Evolutionary conservation across 2,888 invertebrate genomes (phyloP).

Genomic region (Brachylomia viminalis): DNA sequence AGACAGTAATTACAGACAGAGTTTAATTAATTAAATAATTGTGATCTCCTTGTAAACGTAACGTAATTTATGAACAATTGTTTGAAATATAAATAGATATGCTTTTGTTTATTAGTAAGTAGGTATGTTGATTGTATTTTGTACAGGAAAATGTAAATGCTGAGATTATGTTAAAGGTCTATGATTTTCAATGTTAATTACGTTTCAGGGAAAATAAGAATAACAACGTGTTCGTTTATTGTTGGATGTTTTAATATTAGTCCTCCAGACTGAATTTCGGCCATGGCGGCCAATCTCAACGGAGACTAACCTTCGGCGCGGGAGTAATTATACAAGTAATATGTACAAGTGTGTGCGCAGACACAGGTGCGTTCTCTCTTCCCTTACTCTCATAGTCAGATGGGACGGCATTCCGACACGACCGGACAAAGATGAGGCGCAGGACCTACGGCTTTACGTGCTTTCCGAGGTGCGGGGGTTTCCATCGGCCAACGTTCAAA

Average conservation of each 20-base stretch:
- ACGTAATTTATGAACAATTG: constrained; percentile 62
- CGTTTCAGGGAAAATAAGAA: constrained; percentile 1
- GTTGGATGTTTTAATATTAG: neutral
- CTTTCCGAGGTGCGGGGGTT: no score
- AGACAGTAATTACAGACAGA: constrained; percentile 68
- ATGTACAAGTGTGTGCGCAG: no score
- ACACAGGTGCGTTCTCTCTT: no score
- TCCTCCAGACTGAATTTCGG: no score
- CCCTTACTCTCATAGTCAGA: no score
- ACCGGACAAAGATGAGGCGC: no score
- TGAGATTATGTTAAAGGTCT: neutral
- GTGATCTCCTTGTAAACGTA: constrained; percentile 68
- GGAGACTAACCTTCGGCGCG: no score
- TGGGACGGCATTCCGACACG: no score
- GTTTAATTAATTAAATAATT: constrained; percentile 79
- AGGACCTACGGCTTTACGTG: no score
- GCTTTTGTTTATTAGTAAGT: constrained; percentile 19
- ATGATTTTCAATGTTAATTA: neutral
- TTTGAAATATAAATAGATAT: constrained; percentile 45
- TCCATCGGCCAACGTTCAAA: no score
- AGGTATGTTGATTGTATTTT: constrained; percentile 5
- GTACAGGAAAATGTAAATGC: constrained; percentile 19
- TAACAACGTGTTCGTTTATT: neutral
- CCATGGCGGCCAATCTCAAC: no score
- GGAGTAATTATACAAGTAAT: no score